Percentiles rank a stretch among this genome's conserved stretches.
Conservation (phyloP, 2,113 vertebrate genomes). For the Cairina moschata region DNA sequence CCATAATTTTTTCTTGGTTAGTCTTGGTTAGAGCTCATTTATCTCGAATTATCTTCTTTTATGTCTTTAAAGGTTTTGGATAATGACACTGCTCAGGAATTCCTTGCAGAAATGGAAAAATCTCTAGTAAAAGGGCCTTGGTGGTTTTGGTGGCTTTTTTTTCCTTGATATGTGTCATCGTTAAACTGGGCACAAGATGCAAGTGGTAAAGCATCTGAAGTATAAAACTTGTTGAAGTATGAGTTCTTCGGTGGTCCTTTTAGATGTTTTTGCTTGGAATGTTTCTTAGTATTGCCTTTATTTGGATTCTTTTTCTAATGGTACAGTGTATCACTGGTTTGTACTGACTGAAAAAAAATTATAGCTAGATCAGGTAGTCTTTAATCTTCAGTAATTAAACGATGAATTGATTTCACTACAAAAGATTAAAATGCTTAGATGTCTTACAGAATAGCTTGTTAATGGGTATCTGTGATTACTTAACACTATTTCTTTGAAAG, state of each 20-base stretch:
- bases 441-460: not conserved
- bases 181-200: not conserved
- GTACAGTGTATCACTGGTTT: not conserved
- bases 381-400: constrained; percentile 44
- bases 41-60: not conserved
- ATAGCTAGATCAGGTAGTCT: not conserved
- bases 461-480: not conserved
- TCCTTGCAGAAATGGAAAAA: not conserved
- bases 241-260: not conserved
- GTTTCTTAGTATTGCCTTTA: not conserved
- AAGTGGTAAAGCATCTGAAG: not conserved
- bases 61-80: not conserved
- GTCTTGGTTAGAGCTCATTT: not conserved
- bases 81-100: not conserved
- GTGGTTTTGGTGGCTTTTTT: not conserved
- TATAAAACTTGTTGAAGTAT: not conserved
- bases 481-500: not conserved
- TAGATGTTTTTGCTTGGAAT: not conserved
- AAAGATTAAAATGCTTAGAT: not conserved
- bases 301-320: not conserved
- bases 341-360: not conserved
- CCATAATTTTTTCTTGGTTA: not conserved
- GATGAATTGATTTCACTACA: not conserved
- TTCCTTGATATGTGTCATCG: not conserved
- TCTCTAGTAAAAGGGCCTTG: not conserved